Percentiles rank a stretch among this genome's conserved stretches.
Evolutionary conservation across 2,797 vertebrate genomes (phyloP).

Genomic region (Sebastes goodei): DNA sequence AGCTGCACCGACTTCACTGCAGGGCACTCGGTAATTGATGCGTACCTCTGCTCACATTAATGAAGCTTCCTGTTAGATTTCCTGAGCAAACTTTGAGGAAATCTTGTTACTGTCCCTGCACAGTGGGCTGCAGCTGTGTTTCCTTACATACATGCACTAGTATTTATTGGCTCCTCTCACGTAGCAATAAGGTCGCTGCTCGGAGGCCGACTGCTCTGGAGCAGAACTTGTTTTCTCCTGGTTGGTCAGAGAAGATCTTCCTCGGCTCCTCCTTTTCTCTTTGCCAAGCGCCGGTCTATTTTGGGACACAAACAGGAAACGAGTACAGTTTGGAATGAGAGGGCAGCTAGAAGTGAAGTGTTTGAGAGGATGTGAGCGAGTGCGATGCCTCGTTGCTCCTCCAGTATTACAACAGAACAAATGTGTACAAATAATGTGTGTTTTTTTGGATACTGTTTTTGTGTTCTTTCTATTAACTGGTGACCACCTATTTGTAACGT

Average conservation of each 20-base stretch:
- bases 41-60: neutral
- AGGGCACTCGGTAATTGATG: neutral
- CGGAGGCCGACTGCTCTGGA: neutral
- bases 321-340: slow-evolving; percentile 11
- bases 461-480: slow-evolving; percentile 6
- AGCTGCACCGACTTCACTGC: neutral
- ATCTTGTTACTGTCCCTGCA: neutral
- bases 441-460: slow-evolving; percentile 19
- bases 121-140: neutral
- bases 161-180: neutral
- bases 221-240: slow-evolving; percentile 23
- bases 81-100: neutral
- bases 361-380: neutral
- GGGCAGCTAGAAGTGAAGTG: neutral
- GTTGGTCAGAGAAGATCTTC: slow-evolving; percentile 21
- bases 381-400: slow-evolving; percentile 4
- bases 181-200: slow-evolving; percentile 39
- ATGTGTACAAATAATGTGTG: slow-evolving; percentile 25
- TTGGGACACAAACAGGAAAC: slow-evolving; percentile 45
- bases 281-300: slow-evolving; percentile 23
- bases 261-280: slow-evolving; percentile 4
- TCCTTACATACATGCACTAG: neutral
- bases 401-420: slow-evolving; percentile 24
- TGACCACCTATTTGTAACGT: neutral
- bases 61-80: neutral